phyloP scores from a whole-genome alignment of 2,113 vertebrate genomes.

The Pluvialis apricaria region DNA sequence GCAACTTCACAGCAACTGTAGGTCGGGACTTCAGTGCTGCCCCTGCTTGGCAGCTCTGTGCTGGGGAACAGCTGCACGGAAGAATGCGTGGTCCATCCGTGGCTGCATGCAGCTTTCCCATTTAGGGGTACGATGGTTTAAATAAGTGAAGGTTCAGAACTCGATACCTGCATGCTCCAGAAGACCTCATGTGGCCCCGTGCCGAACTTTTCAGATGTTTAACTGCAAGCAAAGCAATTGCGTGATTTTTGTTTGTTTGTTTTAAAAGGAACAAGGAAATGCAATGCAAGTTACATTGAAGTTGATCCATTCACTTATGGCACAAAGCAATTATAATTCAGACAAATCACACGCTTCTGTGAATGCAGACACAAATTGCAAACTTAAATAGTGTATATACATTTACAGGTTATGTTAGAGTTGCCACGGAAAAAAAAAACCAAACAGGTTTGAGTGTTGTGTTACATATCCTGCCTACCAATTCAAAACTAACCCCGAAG shows the following conservation, averaged over 20 bases:
- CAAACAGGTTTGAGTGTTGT: neutral
- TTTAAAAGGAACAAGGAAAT: neutral
- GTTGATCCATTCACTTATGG: neutral
- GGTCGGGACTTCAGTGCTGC: neutral
- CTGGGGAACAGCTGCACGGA: neutral
- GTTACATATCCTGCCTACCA: neutral
- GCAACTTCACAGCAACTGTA: accelerated
- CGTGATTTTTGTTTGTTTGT: neutral
- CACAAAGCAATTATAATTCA: neutral
- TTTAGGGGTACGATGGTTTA: neutral
- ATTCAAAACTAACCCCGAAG: neutral
- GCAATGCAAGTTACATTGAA: neutral
- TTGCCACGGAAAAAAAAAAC: neutral
- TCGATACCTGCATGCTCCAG: accelerated
- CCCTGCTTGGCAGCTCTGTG: neutral
- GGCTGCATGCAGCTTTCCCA: accelerated
- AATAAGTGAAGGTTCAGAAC: neutral
- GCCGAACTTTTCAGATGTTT: neutral
- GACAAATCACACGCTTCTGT: neutral
- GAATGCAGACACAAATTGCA: neutral
- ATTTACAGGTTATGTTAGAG: neutral
- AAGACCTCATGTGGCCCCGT: neutral
- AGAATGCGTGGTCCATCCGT: accelerated
- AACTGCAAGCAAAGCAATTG: neutral
- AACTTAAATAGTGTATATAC: neutral